phyloP scores from a whole-genome alignment of 1,140 invertebrate genomes.

The Drosophila carrolli region DNA sequence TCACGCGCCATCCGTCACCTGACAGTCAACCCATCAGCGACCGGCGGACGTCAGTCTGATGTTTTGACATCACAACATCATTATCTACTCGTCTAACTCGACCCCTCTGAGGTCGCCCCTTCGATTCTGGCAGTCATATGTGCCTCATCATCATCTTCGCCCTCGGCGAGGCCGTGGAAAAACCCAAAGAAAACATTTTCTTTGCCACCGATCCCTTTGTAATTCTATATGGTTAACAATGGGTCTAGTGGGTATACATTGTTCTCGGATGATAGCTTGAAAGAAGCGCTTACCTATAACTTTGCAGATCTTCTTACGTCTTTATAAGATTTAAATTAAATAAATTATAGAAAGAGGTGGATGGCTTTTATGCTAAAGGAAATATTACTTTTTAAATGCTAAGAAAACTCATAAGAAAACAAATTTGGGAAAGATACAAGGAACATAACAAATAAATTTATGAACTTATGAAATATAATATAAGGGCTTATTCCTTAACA shows the following conservation, averaged over 20 bases:
- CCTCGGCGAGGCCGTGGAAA: conserved; percentile 30
- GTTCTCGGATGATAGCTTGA: background rate
- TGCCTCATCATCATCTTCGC: conserved; percentile 63
- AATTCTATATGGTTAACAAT: conserved; percentile 6
- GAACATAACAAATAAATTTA: no score
- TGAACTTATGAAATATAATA: no score
- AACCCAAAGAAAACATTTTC: conserved; percentile 15
- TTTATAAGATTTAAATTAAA: background rate
- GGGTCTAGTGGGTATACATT: background rate
- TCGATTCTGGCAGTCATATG: conserved; percentile 6
- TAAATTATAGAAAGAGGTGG: no score
- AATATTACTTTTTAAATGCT: no score
- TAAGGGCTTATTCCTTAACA: no score
- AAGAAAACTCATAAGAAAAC: no score
- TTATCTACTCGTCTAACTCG: conserved; percentile 68
- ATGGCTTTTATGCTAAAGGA: no score
- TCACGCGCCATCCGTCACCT: conserved; percentile 73
- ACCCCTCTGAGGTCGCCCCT: conserved; percentile 8
- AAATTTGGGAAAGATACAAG: no score
- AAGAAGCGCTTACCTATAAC: background rate
- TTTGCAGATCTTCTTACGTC: background rate
- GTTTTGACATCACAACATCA: conserved; percentile 80
- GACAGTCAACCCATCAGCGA: conserved; percentile 50
- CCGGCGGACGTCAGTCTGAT: conserved; percentile 35
- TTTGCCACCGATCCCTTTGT: conserved; percentile 49